Percentiles rank a stretch among this genome's conserved stretches.
phyloP scores from a whole-genome alignment of 2,113 vertebrate genomes.

The Cyphomyrus plagiostoma region DNA sequence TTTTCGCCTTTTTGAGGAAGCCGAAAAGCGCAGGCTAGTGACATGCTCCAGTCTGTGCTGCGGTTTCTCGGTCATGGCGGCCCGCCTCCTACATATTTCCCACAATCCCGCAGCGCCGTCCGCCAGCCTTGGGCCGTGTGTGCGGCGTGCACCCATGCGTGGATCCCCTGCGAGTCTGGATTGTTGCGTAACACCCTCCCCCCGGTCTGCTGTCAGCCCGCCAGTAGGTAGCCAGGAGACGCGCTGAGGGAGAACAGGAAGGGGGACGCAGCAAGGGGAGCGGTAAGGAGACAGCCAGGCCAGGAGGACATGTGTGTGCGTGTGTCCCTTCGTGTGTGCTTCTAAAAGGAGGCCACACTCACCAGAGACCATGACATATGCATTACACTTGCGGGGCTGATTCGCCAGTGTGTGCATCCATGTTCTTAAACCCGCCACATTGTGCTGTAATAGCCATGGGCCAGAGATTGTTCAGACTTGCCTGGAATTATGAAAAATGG shows the following conservation, averaged over 20 bases:
- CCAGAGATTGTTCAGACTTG: not conserved
- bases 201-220: not conserved
- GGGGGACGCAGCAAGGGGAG: not conserved
- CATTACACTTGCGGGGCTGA: not conserved
- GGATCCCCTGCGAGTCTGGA: not conserved
- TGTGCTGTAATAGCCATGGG: not conserved
- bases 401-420: not conserved
- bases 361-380: not conserved
- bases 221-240: slow-evolving; percentile 6
- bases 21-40: not conserved
- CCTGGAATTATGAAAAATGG: not conserved
- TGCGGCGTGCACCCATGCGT: not conserved
- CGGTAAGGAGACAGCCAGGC: not conserved
- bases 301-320: not conserved
- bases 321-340: not conserved
- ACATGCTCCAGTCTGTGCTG: not conserved
- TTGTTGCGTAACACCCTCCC: slow-evolving; percentile 3
- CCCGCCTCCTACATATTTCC: not conserved
- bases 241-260: not conserved
- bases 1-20: not conserved
- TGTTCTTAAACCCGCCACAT: not conserved
- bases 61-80: not conserved
- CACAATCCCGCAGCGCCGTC: not conserved
- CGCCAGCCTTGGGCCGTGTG: not conserved
- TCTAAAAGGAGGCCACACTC: not conserved